Evolutionary conservation across 1,140 invertebrate genomes (phyloP).

Genomic region (Charaxes varanes): DNA sequence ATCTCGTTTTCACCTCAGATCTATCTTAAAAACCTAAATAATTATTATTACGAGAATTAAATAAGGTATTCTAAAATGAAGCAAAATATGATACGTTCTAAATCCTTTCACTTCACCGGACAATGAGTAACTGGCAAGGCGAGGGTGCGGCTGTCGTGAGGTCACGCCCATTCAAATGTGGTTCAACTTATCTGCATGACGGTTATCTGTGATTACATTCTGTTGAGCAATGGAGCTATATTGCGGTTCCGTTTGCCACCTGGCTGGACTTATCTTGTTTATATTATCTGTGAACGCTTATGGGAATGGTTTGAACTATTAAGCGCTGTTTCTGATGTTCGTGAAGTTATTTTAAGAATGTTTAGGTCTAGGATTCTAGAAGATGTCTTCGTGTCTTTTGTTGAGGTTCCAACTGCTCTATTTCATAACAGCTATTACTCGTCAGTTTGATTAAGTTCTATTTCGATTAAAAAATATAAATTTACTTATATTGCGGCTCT

Average conservation of each 20-base stretch:
- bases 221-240: conserved; percentile 17
- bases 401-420: too few relatives aligned
- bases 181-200: conserved; percentile 25
- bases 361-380: background rate
- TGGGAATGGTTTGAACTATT: conserved; percentile 5
- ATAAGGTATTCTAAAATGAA: too few relatives aligned
- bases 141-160: conserved; percentile 33
- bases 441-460: too few relatives aligned
- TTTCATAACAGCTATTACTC: too few relatives aligned
- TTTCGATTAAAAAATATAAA: too few relatives aligned
- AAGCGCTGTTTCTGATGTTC: background rate
- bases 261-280: conserved; percentile 6
- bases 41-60: too few relatives aligned
- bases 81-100: conserved; percentile 9
- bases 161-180: conserved; percentile 29
- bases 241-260: conserved; percentile 9
- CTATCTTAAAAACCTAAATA: too few relatives aligned
- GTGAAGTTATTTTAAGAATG: background rate
- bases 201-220: conserved; percentile 27
- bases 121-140: conserved; percentile 25
- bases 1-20: too few relatives aligned
- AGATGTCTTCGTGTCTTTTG: too few relatives aligned
- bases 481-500: conserved; percentile 1
- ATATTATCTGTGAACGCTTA: conserved; percentile 5
- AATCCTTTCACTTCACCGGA: conserved; percentile 33